Evolutionary conservation across 2,797 vertebrate species (phyloP).

Genomic region (Lepilemur septentrionalis): DNA sequence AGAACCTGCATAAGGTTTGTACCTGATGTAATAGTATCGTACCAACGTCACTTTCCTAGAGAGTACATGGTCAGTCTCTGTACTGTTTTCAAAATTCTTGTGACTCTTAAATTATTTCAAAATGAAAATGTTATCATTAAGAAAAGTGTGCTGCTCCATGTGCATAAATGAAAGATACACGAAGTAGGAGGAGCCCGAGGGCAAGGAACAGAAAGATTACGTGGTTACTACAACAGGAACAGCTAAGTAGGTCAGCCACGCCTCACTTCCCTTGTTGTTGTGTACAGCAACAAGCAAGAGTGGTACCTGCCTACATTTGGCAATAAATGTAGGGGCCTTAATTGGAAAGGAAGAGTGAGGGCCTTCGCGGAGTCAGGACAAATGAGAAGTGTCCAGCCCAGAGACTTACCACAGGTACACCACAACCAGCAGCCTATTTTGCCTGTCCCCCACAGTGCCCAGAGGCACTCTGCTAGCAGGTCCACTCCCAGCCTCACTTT

Average conservation of each 20-base stretch:
- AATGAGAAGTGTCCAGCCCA: background rate
- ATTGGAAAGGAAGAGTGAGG: background rate
- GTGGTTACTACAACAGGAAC: background rate
- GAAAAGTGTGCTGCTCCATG: background rate
- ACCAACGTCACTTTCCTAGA: background rate
- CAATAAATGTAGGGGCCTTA: rapidly evolving
- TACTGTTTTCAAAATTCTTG: background rate
- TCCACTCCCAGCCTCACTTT: background rate
- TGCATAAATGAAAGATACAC: background rate
- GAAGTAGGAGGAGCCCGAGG: background rate
- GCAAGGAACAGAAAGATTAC: background rate
- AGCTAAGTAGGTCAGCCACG: background rate
- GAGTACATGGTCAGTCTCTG: background rate
- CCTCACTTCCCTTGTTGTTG: background rate
- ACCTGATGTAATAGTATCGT: background rate
- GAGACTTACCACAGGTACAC: background rate
- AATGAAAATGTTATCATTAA: background rate
- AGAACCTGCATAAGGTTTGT: background rate
- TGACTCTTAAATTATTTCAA: background rate
- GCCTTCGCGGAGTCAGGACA: background rate
- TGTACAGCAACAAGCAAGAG: background rate
- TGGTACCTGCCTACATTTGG: background rate
- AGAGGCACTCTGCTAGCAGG: background rate
- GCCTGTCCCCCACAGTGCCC: background rate
- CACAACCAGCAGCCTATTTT: background rate